phyloP scores from a whole-genome alignment of 2,888 invertebrate genomes.

The Idaea aversata region DNA sequence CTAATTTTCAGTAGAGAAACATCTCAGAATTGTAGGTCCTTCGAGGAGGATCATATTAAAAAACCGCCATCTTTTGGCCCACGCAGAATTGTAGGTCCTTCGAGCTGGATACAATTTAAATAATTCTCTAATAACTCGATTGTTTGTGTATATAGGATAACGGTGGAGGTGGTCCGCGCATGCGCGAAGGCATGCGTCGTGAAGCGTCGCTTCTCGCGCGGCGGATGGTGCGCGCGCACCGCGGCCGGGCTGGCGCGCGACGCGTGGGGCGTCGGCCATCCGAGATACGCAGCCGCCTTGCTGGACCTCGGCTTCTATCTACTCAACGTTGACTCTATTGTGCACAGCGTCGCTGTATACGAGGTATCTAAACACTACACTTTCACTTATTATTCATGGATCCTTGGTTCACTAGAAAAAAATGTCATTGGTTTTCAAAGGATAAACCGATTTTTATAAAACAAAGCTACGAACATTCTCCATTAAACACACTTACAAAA shows the following conservation, averaged over 20 bases:
- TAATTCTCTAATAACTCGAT: not conserved
- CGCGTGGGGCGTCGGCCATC: constrained; percentile 84
- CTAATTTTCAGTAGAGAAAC: too few relatives aligned
- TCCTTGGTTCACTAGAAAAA: not conserved
- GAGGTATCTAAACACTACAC: constrained; percentile 69
- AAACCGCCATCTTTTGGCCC: too few relatives aligned
- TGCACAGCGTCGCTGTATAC: constrained; percentile 91
- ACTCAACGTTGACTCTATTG: constrained; percentile 92
- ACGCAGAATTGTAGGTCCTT: too few relatives aligned
- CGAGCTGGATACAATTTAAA: too few relatives aligned
- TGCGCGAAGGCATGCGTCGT: constrained; percentile 94
- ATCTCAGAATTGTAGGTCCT: too few relatives aligned
- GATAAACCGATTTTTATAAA: too few relatives aligned
- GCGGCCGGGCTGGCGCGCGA: constrained; percentile 86
- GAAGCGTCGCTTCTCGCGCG: constrained; percentile 90
- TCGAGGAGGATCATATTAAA: too few relatives aligned
- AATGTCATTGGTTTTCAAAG: too few relatives aligned
- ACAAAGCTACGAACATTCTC: too few relatives aligned
- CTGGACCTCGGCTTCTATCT: constrained; percentile 95
- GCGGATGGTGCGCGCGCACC: constrained; percentile 90
- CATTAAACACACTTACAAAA: too few relatives aligned
- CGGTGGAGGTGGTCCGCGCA: constrained; percentile 91
- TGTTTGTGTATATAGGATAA: constrained; percentile 68
- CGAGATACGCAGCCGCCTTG: constrained; percentile 90
- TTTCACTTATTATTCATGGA: not conserved